Evolutionary conservation across 2,113 vertebrate species (phyloP).

Genomic region (Dascyllus trimaculatus): DNA sequence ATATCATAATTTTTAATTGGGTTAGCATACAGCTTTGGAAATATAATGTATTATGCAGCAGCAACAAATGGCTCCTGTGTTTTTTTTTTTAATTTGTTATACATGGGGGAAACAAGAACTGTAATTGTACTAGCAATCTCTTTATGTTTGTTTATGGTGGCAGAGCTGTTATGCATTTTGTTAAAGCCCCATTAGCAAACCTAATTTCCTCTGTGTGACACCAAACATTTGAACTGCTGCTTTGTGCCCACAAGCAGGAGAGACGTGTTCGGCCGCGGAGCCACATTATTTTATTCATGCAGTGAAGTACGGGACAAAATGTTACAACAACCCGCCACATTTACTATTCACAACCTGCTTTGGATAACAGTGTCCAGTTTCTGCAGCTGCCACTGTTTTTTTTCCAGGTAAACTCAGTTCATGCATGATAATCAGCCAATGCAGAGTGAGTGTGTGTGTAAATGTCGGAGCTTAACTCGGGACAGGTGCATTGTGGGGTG

Average conservation of each 20-base stretch:
- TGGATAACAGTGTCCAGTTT: conserved; percentile 45
- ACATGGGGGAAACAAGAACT: neutral
- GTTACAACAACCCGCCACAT: conserved; percentile 52
- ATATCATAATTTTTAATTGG: conserved; percentile 27
- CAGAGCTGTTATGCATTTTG: conserved; percentile 4
- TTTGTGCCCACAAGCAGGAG: neutral
- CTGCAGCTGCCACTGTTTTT: conserved; percentile 65
- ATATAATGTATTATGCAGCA: conserved; percentile 27
- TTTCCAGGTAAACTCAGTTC: conserved; percentile 33
- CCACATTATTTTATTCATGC: conserved; percentile 38
- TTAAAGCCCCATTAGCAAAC: conserved; percentile 20
- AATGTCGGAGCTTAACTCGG: conserved; percentile 1
- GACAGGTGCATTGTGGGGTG: conserved; percentile 37
- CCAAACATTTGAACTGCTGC: conserved; percentile 16
- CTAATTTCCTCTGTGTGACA: conserved; percentile 25
- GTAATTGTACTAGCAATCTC: neutral
- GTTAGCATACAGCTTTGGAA: conserved; percentile 6
- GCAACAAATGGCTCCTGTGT: conserved; percentile 7
- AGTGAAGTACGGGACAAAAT: conserved; percentile 25
- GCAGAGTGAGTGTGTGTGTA: neutral
- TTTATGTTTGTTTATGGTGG: conserved; percentile 11
- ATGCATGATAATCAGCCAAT: conserved; percentile 52
- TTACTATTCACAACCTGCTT: conserved; percentile 21
- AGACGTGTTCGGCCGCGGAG: neutral
- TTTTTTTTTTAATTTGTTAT: neutral